Evolutionary conservation across 2,888 invertebrate species (phyloP), one percentile per base, ranked within the genome.

Genomic region (Cheilosia grossa): DNA sequence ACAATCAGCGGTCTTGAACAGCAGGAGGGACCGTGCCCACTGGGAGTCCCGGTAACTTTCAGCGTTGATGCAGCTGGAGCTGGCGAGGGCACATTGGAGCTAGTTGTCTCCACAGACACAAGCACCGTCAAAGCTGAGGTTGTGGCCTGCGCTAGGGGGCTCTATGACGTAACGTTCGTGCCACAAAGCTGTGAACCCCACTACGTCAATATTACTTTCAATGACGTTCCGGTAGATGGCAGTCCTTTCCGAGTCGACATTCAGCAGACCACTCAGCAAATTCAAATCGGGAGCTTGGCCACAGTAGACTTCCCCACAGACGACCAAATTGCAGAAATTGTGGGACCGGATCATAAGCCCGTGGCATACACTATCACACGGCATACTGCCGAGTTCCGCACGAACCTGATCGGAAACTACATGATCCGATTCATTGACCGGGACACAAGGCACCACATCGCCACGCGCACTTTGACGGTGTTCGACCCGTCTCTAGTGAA

Each of bases 51-150:
- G 0, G 96, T 97, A 0, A 98, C 97, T 0, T 98, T 98, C 91
- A 97, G 97, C 88, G 98, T 98, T 42, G 98, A 98, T 92, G 98
- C 98, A 1, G 97, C 97, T 0, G 97, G 97, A 89, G 98, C 98
- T 2, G 98, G 98, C 0, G 97, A 98, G 91, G 98, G 98, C 1
- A 98, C 97, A 0, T 92, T 98, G 4, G 98, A 98, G 89, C 93
- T 98, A 17, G 98, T 98, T 0, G 98, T 98, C 0, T 97, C 97
- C 59, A 98, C 98, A 0, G 95, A 95, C 87, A 96, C 97, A 19
- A 96, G 97, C 67, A 97, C 98, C 2, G 97, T 98, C 2, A 97
- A 98, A 91, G 97, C 97, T 2, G 97, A 97, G 93, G 97, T 97
- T 58, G 94, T 94, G 4, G 98, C 98, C 4, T 96, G 97, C 88